Evolutionary conservation across 2,113 vertebrate genomes (phyloP).

Genomic region (Paradoxurus hermaphroditus): DNA sequence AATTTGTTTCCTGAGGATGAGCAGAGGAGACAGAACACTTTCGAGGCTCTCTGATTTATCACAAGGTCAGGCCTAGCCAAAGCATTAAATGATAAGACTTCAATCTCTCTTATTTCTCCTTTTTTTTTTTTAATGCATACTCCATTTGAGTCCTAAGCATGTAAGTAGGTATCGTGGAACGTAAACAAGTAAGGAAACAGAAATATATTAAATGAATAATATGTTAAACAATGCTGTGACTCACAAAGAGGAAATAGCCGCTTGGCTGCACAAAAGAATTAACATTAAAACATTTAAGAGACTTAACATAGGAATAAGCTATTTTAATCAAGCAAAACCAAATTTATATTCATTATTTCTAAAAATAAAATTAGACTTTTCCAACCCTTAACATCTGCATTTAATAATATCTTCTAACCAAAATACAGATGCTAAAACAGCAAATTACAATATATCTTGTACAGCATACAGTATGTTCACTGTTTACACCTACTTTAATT

Average conservation of each 20-base stretch:
- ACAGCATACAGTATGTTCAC: slow-evolving; percentile 82
- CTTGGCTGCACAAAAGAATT: slow-evolving; percentile 1
- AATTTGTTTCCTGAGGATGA: neutral
- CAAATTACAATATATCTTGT: slow-evolving; percentile 82
- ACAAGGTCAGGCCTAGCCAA: neutral
- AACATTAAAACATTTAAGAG: slow-evolving; percentile 68
- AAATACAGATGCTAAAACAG: slow-evolving; percentile 86
- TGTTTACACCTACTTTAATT: slow-evolving; percentile 80
- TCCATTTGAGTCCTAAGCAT: slow-evolving; percentile 28
- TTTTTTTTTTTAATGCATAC: neutral
- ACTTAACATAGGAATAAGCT: slow-evolving; percentile 82
- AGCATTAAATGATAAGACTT: neutral
- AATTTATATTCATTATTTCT: slow-evolving; percentile 83
- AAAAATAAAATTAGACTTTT: slow-evolving; percentile 86
- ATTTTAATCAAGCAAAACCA: slow-evolving; percentile 86
- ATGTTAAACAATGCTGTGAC: neutral
- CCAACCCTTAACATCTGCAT: slow-evolving; percentile 86
- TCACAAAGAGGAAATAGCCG: neutral
- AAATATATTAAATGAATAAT: neutral
- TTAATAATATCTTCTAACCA: slow-evolving; percentile 86
- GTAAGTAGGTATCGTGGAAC: neutral
- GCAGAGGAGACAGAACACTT: neutral
- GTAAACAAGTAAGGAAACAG: neutral
- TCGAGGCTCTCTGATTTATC: neutral
- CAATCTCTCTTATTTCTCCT: neutral